phyloP scores from a whole-genome alignment of 2,888 invertebrate genomes.

The Chorisops tibialis region DNA sequence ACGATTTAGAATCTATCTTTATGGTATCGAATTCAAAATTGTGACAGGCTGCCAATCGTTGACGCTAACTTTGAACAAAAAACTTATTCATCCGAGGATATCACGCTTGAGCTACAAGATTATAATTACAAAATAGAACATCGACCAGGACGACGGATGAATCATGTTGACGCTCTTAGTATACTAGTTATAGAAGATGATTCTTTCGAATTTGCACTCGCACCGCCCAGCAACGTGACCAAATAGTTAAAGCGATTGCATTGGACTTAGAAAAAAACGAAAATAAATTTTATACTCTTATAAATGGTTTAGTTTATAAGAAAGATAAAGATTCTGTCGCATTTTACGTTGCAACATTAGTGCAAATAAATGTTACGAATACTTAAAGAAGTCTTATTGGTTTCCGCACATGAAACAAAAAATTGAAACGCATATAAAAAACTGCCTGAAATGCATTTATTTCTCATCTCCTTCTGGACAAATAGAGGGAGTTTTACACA shows the following conservation, averaged over 20 bases:
- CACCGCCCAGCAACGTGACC: no score
- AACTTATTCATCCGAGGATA: conserved; percentile 36
- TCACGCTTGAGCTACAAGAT: conserved; percentile 32
- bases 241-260: not conserved
- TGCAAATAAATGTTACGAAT: not conserved
- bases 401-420: not conserved
- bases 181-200: not conserved
- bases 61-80: conserved; percentile 33
- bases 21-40: conserved; percentile 38
- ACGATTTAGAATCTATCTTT: conserved; percentile 37
- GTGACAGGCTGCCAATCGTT: conserved; percentile 40
- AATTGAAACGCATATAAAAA: not conserved
- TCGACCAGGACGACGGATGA: conserved; percentile 36
- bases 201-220: not conserved
- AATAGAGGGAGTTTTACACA: conserved; percentile 40
- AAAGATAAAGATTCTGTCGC: not conserved
- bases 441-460: not conserved
- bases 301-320: conserved; percentile 26
- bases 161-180: conserved; percentile 42
- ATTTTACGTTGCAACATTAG: not conserved
- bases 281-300: conserved; percentile 23
- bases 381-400: not conserved
- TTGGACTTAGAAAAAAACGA: conserved; percentile 29
- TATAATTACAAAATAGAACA: conserved; percentile 36
- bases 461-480: conserved; percentile 35